Evolutionary conservation across 2,888 invertebrate species (phyloP), one percentile per base, ranked within the genome.

Genomic region (Dicyrtoma fusca): DNA sequence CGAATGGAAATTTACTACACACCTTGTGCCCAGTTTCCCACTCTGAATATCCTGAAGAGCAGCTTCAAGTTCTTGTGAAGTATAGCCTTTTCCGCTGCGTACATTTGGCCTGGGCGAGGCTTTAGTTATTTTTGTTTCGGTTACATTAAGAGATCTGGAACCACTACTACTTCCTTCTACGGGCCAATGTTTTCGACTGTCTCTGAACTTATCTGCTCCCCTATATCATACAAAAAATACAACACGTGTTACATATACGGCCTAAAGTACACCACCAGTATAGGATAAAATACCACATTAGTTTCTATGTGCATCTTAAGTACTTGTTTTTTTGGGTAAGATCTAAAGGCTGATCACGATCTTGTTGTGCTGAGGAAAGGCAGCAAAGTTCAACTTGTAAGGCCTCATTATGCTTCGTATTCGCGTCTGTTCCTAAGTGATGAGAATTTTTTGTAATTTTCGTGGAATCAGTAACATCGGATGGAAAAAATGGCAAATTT

Each of bases 41-140:
- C 91, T 91, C 84, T 94, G 92, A 83, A 97, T 95, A 85, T 97
- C 97, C 74, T 92, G 88, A 73, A 98, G 88, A n/a, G 97, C 97
- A 47, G 91, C 91, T 82, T 92, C 92, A 53, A 98, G 88, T 84
- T 97, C 97, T 81, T 95, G 94, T 81, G 97, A 95, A n/a, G 95
- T 95, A 87, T 98, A 98, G 17, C 79, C 79, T 45, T 77, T 75
- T 47, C 76, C 77, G 25, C 75, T 62, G n/a, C 80, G 75, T 1
- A 72, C 75, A 65, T 73, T 78, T 2, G 77, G 75, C 25, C 71
- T 47, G 17, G 68, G 45, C 42, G 59, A 64, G 26, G 14, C 59
- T 47, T 73, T 69, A 2, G 49, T 19, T 44, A 19, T 14, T 59
- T 64, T 63, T 13, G 66, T 2, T 17, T 66, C 68, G 17, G 49